phyloP scores from a whole-genome alignment of 2,888 invertebrate species.

The Aporophyla lueneburgensis region DNA sequence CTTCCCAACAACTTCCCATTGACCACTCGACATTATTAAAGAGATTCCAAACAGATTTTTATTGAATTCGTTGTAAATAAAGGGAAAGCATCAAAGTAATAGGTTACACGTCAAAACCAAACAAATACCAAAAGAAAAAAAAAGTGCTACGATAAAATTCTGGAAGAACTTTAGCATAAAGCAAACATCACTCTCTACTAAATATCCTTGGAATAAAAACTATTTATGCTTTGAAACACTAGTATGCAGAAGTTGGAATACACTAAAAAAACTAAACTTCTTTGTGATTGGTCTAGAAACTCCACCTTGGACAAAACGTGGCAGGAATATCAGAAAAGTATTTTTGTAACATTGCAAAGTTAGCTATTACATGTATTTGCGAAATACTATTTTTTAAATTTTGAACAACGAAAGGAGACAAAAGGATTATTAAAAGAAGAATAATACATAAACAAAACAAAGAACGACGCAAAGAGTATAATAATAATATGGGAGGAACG shows the following conservation, averaged over 20 bases:
- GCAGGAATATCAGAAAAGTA: slow-evolving; percentile 69
- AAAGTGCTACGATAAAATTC: not conserved
- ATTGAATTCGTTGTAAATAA: slow-evolving; percentile 84
- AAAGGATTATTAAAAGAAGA: accelerated
- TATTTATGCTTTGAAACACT: slow-evolving; percentile 39
- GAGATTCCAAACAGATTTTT: slow-evolving; percentile 67
- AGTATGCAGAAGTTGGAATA: slow-evolving; percentile 27
- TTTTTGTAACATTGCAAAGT: slow-evolving; percentile 9
- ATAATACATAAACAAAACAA: too few relatives aligned
- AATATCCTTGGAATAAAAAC: not conserved
- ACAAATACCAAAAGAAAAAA: slow-evolving; percentile 76
- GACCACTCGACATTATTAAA: slow-evolving; percentile 88
- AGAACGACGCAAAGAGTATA: not conserved
- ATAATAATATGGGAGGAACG: too few relatives aligned
- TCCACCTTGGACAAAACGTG: slow-evolving; percentile 89
- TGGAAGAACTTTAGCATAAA: slow-evolving; percentile 34
- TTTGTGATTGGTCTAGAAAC: slow-evolving; percentile 80
- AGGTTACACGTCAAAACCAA: slow-evolving; percentile 89
- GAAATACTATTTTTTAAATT: not conserved
- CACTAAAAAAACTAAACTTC: slow-evolving; percentile 61
- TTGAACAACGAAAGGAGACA: too few relatives aligned
- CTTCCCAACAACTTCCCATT: slow-evolving; percentile 94
- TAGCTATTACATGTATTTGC: not conserved
- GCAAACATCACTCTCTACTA: not conserved
- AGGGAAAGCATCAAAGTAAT: slow-evolving; percentile 78